Conservation (phyloP, 2,888 invertebrate species). For the Euzetes globulus region DNA sequence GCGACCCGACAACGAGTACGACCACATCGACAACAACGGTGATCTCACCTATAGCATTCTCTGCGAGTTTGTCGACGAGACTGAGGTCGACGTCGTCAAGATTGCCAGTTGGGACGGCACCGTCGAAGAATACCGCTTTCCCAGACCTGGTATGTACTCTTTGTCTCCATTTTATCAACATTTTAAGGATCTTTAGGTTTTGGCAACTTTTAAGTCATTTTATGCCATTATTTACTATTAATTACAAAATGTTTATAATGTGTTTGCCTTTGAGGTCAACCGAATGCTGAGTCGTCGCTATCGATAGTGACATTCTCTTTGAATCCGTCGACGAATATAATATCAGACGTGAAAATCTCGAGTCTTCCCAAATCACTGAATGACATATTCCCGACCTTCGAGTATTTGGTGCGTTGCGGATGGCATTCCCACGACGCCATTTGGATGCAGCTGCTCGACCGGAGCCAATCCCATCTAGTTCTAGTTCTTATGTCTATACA, state of each 20-base stretch:
- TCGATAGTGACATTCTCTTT: constrained; percentile 63
- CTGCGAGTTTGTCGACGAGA: constrained; percentile 56
- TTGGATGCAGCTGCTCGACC: constrained; percentile 82
- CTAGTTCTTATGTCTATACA: constrained; percentile 69
- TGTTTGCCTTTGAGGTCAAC: constrained; percentile 56
- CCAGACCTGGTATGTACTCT: constrained; percentile 47
- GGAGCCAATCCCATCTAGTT: constrained; percentile 76
- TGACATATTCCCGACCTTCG: constrained; percentile 81
- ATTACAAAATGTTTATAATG: not conserved
- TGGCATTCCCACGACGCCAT: constrained; percentile 93
- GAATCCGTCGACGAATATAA: constrained; percentile 4
- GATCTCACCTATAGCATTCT: constrained; percentile 47
- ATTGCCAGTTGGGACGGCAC: constrained; percentile 74
- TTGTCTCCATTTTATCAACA: not conserved
- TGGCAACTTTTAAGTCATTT: not conserved
- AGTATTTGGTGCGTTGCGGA: constrained; percentile 87
- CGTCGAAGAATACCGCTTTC: constrained; percentile 53
- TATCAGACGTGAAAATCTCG: constrained; percentile 39
- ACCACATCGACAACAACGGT: constrained; percentile 20
- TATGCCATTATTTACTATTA: not conserved
- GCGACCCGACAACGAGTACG: constrained; percentile 59
- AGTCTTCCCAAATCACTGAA: constrained; percentile 43
- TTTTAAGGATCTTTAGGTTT: constrained; percentile 2
- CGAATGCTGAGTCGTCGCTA: constrained; percentile 80
- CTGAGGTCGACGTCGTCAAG: constrained; percentile 81